These are phyloP conservation scores for Hirundo rustica DNA, from an alignment of 2,797 vertebrate genomes.

Conservation along the genomic window DNA sequence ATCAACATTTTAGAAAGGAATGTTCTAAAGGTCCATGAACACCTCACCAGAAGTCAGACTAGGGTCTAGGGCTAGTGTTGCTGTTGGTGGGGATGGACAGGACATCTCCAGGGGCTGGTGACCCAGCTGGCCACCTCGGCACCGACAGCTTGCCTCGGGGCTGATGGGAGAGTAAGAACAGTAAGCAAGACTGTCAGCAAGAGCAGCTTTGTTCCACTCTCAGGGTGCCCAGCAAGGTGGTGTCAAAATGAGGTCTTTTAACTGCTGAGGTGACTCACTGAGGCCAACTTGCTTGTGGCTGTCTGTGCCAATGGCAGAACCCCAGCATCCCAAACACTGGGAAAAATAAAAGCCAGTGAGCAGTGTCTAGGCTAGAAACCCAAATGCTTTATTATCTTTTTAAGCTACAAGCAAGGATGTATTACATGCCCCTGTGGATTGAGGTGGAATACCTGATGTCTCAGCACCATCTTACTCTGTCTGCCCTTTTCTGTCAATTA, in stretches of 20 bases:
- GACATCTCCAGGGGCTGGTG: background rate
- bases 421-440: background rate
- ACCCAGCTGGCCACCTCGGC: background rate
- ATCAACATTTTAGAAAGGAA: background rate
- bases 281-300: background rate
- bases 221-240: background rate
- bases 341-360: background rate
- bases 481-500: conserved; percentile 2
- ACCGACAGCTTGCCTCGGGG: background rate
- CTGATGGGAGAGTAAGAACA: background rate
- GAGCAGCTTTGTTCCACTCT: fast-evolving
- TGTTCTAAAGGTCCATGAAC: background rate
- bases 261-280: background rate
- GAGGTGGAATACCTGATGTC: background rate
- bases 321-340: fast-evolving
- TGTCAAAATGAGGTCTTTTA: background rate
- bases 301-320: background rate
- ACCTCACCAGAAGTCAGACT: background rate
- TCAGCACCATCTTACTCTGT: background rate
- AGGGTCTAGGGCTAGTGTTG: fast-evolving
- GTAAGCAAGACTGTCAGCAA: background rate
- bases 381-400: background rate
- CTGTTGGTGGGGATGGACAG: background rate
- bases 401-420: background rate
- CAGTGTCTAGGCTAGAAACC: background rate